phyloP scores from a whole-genome alignment of 1,140 invertebrate species.

The Armadillidium nasatum region DNA sequence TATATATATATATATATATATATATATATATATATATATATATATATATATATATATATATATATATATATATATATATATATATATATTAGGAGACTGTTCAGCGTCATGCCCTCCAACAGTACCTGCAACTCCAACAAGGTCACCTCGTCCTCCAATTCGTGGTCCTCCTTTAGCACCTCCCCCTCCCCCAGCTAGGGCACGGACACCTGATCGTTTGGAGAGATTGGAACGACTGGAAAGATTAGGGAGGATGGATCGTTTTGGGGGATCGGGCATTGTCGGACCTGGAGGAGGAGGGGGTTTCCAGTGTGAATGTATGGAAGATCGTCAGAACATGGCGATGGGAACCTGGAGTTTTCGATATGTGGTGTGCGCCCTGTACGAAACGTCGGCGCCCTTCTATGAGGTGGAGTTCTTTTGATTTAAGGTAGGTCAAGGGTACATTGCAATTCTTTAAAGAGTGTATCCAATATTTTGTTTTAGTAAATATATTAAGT shows the following conservation, averaged over 20 bases:
- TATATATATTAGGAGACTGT: background rate
- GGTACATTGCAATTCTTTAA: no score
- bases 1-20: no score
- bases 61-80: no score
- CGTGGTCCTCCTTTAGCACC: background rate
- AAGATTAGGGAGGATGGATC: background rate
- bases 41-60: no score
- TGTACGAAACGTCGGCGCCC: constrained; percentile 32
- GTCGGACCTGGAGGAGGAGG: constrained; percentile 27
- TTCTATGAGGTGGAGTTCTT: constrained; percentile 31
- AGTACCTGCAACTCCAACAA: background rate
- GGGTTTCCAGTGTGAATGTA: constrained; percentile 37
- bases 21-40: no score
- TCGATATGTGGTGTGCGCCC: constrained; percentile 36
- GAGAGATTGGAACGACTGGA: background rate
- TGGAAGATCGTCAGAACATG: constrained; percentile 33
- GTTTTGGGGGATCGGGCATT: constrained; percentile 12
- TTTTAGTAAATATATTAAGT: no score
- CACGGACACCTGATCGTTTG: background rate
- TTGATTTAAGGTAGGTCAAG: constrained; percentile 31
- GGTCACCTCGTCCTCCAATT: constrained; percentile 16
- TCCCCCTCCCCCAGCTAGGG: constrained; percentile 8
- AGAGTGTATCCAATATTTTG: no score
- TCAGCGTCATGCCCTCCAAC: constrained; percentile 50
- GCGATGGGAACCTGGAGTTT: constrained; percentile 33